Conservation (phyloP, 2,797 vertebrate genomes). For the Dendrocincla fuliginosa region DNA sequence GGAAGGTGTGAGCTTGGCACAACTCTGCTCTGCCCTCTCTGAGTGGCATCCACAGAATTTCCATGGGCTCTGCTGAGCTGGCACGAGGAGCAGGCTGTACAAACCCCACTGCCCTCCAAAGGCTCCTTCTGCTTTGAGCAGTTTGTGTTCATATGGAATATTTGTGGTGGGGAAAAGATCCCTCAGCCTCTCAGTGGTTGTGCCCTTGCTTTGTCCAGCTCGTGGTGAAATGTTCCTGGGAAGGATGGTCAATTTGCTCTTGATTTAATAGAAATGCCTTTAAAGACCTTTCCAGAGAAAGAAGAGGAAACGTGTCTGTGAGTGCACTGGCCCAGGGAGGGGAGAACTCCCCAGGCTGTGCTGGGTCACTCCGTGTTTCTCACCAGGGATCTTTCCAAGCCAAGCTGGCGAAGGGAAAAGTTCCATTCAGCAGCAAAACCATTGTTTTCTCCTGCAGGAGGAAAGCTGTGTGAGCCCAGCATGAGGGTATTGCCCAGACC, state of each 20-base stretch:
- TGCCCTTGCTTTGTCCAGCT: not conserved
- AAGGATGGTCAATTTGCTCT: not conserved
- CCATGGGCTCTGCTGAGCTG: not conserved
- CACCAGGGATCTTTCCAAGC: not conserved
- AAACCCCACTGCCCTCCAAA: not conserved
- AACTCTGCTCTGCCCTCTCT: not conserved
- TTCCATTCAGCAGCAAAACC: not conserved
- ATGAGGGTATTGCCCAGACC: not conserved
- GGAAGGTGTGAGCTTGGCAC: not conserved
- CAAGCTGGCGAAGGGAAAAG: not conserved
- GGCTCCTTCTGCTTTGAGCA: not conserved
- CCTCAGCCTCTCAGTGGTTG: not conserved
- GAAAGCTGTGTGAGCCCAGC: not conserved
- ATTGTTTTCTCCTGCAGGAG: not conserved
- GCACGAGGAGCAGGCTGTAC: not conserved
- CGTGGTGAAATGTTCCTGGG: not conserved
- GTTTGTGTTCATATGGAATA: not conserved
- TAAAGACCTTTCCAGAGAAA: not conserved
- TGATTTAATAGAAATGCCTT: not conserved
- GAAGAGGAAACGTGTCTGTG: not conserved
- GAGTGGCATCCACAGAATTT: not conserved
- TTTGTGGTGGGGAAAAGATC: not conserved
- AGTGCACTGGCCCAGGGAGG: accelerated
- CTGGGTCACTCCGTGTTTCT: not conserved
- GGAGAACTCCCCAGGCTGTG: not conserved